Conservation (phyloP, 2,113 vertebrate genomes). For the Narcine bancroftii region DNA sequence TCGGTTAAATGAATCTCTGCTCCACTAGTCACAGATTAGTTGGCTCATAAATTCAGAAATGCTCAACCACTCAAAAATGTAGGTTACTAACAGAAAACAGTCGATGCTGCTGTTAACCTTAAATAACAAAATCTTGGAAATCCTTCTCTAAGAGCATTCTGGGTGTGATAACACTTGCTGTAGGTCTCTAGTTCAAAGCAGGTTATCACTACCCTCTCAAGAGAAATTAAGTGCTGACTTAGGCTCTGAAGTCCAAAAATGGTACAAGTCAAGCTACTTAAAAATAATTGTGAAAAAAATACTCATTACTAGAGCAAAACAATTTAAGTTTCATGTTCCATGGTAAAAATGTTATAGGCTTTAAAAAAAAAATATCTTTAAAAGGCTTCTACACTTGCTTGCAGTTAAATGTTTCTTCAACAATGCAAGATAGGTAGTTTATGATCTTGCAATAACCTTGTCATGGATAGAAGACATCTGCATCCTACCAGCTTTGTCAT, state of each 20-base stretch:
- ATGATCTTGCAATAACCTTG: background rate
- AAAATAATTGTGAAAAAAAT: background rate
- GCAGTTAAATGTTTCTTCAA: background rate
- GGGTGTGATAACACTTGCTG: too few relatives aligned
- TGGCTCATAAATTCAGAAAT: background rate
- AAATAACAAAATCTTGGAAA: background rate
- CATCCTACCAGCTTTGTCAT: too few relatives aligned
- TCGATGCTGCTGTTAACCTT: background rate
- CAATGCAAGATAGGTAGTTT: background rate
- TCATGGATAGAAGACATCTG: too few relatives aligned
- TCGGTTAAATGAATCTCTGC: background rate
- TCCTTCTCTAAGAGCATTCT: background rate
- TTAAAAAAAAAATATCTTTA: background rate
- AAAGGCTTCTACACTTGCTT: background rate
- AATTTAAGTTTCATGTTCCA: background rate
- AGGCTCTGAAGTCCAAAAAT: too few relatives aligned
- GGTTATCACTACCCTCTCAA: too few relatives aligned
- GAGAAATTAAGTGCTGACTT: too few relatives aligned
- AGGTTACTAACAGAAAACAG: background rate
- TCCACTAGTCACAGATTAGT: background rate
- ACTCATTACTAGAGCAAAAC: background rate
- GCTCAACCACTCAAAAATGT: background rate
- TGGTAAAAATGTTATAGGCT: too few relatives aligned
- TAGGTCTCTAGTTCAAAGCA: too few relatives aligned
- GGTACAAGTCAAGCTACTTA: background rate